Percentiles rank a stretch among this genome's conserved stretches.
phyloP scores from a whole-genome alignment of 1,140 invertebrate species.

The Leptopilina boulardi region DNA sequence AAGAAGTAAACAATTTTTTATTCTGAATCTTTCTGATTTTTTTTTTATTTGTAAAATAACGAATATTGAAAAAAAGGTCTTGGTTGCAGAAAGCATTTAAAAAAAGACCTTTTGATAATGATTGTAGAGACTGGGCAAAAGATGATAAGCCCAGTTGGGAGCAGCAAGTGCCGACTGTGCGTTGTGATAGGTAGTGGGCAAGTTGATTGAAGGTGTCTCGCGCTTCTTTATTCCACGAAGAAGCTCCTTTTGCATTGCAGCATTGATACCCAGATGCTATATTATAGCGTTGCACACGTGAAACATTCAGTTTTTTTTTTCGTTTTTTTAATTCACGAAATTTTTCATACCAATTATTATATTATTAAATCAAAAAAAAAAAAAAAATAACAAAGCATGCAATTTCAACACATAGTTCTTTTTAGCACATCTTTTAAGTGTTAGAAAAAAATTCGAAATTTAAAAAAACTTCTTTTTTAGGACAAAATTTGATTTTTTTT shows the following conservation, averaged over 20 bases:
- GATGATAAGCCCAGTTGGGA: conserved; percentile 88
- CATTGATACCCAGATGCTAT: conserved; percentile 73
- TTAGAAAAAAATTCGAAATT: no score
- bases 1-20: no score
- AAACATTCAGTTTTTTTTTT: conserved; percentile 59
- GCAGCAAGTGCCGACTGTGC: conserved; percentile 74
- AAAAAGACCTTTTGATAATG: conserved; percentile 88
- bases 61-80: background rate
- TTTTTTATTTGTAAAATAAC: background rate
- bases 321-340: conserved; percentile 34
- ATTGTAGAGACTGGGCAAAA: conserved; percentile 87
- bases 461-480: no score
- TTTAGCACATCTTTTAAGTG: no score
- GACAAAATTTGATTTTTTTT: no score
- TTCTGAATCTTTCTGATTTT: background rate
- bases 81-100: conserved; percentile 5
- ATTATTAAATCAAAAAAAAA: background rate
- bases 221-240: conserved; percentile 77
- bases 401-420: no score
- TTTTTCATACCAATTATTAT: conserved; percentile 23
- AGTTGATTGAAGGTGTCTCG: conserved; percentile 53
- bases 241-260: conserved; percentile 78
- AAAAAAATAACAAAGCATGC: background rate
- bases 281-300: conserved; percentile 58
- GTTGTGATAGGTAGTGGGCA: conserved; percentile 65